A percentile compares a stretch with the other conserved stretches of the same genome.
Conservation (phyloP, 2,797 vertebrate species). For the Ambastaia sidthimunki region DNA sequence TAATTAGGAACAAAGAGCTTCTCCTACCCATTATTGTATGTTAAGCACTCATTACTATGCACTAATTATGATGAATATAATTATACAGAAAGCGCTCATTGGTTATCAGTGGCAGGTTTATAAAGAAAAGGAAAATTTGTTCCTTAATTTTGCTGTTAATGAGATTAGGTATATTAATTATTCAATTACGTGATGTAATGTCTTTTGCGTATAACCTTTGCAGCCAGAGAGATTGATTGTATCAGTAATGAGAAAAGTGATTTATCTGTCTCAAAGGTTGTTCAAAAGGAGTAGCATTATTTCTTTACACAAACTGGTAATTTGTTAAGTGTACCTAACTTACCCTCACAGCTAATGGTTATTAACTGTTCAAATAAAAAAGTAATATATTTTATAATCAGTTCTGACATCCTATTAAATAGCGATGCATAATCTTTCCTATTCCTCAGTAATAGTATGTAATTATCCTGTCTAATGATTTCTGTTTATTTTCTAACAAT, state of each 20-base stretch:
- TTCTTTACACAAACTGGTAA: constrained; percentile 38
- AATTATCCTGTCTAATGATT: neutral
- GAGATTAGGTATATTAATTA: constrained; percentile 62
- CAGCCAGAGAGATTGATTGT: constrained; percentile 57
- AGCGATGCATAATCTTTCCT: neutral
- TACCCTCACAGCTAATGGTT: constrained; percentile 8
- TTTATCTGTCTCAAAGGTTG: constrained; percentile 54
- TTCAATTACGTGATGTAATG: constrained; percentile 61
- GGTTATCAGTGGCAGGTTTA: constrained; percentile 64
- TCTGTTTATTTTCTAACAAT: neutral
- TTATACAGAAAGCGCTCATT: constrained; percentile 58
- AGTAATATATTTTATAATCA: constrained; percentile 29
- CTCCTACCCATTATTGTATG: constrained; percentile 50
- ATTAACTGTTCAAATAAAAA: constrained; percentile 27
- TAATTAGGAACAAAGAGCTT: constrained; percentile 54
- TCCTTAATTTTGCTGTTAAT: constrained; percentile 61
- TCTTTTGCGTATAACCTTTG: constrained; percentile 61
- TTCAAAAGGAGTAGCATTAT: constrained; percentile 56
- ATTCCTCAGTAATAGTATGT: neutral
- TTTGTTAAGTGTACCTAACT: constrained; percentile 43
- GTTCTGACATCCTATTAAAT: neutral
- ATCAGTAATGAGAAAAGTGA: constrained; percentile 62
- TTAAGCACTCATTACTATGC: constrained; percentile 63
- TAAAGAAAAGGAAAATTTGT: constrained; percentile 62
- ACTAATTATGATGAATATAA: constrained; percentile 66